Conservation (phyloP, 2,797 vertebrate species). For the Florisuga fusca region DNA sequence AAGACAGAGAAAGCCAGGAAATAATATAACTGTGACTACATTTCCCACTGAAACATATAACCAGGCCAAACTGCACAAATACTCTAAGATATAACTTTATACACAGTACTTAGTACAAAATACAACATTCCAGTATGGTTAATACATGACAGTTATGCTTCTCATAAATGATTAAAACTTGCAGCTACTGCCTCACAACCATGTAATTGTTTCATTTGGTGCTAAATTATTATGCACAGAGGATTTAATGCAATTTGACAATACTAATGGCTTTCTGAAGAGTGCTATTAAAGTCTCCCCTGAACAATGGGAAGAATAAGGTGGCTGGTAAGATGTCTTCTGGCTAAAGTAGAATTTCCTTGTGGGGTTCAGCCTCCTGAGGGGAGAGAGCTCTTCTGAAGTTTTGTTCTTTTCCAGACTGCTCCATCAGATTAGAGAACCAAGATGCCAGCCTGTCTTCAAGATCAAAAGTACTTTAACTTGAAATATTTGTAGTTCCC, state of each 20-base stretch:
- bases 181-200: not conserved
- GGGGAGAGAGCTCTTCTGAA: not conserved
- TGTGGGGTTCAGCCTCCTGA: not conserved
- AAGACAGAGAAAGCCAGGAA: conserved; percentile 9
- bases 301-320: not conserved
- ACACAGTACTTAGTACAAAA: not conserved
- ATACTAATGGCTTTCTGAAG: not conserved
- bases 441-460: not conserved
- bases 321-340: not conserved
- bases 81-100: not conserved
- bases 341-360: not conserved
- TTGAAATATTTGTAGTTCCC: not conserved
- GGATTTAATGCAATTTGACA: conserved; percentile 8
- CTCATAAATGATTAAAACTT: conserved; percentile 23
- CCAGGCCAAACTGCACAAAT: conserved; percentile 21
- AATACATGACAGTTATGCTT: not conserved
- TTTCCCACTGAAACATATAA: conserved; percentile 2
- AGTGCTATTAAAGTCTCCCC: not conserved
- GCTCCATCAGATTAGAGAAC: not conserved
- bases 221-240: not conserved
- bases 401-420: not conserved
- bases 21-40: not conserved
- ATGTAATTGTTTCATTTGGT: not conserved
- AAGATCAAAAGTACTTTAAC: not conserved
- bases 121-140: not conserved